Evolutionary conservation across 2,113 vertebrate genomes (phyloP).

Genomic region (Chaenocephalus aceratus): DNA sequence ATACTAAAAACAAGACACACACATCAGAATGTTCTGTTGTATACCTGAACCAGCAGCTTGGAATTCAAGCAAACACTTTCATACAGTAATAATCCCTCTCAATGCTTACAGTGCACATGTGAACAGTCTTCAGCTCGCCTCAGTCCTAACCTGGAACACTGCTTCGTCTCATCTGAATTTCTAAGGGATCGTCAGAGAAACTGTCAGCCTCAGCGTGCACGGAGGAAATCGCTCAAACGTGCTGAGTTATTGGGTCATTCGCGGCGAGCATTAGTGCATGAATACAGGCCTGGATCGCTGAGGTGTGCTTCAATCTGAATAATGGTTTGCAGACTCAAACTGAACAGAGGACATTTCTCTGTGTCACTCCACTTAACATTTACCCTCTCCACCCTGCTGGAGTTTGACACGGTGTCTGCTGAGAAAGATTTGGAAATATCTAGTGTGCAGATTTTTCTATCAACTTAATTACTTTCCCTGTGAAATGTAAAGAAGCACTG

Average conservation of each 20-base stretch:
- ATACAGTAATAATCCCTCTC: conserved; percentile 32
- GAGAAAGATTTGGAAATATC: conserved; percentile 25
- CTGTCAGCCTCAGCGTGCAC: conserved; percentile 42
- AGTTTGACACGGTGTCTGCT: conserved; percentile 31
- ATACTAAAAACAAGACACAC: conserved; percentile 24
- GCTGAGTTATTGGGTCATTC: conserved; percentile 65
- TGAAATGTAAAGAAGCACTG: not conserved
- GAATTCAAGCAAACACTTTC: conserved; percentile 26
- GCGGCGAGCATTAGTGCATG: conserved; percentile 38
- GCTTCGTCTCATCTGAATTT: conserved; percentile 42
- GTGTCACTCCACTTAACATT: conserved; percentile 61
- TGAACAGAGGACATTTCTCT: conserved; percentile 54
- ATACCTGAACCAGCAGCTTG: conserved; percentile 10
- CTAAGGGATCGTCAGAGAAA: conserved; percentile 61
- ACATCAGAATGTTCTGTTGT: conserved; percentile 7
- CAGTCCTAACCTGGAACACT: not conserved
- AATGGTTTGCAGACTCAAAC: conserved; percentile 64
- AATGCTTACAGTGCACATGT: conserved; percentile 33
- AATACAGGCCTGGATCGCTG: conserved; percentile 52
- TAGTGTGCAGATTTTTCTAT: not conserved
- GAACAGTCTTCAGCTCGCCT: conserved; percentile 10
- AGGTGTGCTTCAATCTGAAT: conserved; percentile 70
- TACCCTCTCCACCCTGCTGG: conserved; percentile 44
- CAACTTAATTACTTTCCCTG: conserved; percentile 4
- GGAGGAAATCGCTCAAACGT: conserved; percentile 49